Percentiles rank a stretch among this genome's conserved stretches.
phyloP scores from a whole-genome alignment of 1,140 invertebrate genomes.

The Drosophila rhopaloa region DNA sequence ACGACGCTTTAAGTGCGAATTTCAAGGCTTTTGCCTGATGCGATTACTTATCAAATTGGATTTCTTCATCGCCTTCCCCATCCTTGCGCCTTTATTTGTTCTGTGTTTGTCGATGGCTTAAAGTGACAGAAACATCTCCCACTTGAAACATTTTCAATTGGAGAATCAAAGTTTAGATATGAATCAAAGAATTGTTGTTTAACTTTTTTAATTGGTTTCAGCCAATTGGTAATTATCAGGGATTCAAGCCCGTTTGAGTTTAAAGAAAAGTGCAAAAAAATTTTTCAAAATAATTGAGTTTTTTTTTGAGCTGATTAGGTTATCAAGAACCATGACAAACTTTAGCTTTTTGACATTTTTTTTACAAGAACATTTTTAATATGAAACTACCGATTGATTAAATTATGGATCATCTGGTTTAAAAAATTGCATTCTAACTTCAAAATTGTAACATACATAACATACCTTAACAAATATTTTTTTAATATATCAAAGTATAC shows the following conservation, averaged over 20 bases:
- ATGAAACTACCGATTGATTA: too few relatives aligned
- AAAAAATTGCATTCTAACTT: too few relatives aligned
- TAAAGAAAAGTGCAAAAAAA: neutral
- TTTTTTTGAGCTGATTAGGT: too few relatives aligned
- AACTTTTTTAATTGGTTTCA: neutral
- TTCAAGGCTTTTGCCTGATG: conserved; percentile 45
- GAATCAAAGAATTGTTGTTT: neutral
- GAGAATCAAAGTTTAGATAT: neutral
- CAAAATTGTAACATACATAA: too few relatives aligned
- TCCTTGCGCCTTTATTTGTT: neutral
- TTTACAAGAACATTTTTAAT: too few relatives aligned
- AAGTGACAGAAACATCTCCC: conserved; percentile 20
- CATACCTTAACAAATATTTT: too few relatives aligned
- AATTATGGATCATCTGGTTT: too few relatives aligned
- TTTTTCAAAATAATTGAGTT: too few relatives aligned
- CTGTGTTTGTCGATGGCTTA: conserved; percentile 24
- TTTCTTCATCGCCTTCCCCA: conserved; percentile 30
- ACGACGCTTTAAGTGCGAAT: conserved; percentile 40
- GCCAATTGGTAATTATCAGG: neutral
- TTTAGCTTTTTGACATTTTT: too few relatives aligned
- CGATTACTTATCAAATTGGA: conserved; percentile 55
- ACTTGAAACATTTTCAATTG: conserved; percentile 7
- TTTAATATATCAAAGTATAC: too few relatives aligned
- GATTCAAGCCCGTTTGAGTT: neutral
- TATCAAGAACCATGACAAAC: too few relatives aligned